Conservation (phyloP, 1,140 invertebrate species). For the Octopus bimaculoides region DNA sequence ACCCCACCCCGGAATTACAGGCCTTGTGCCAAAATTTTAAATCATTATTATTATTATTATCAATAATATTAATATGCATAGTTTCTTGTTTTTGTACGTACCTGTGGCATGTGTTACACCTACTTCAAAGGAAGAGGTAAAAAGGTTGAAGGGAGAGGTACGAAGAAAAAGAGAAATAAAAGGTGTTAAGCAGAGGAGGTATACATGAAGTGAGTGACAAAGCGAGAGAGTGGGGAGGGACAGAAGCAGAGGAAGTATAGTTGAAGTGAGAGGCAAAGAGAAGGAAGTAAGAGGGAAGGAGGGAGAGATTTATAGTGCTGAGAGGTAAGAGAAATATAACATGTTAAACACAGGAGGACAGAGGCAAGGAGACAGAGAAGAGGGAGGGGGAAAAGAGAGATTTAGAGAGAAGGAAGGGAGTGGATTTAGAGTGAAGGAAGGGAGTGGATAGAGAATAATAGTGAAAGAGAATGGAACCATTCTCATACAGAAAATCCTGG, state of each 20-base stretch:
- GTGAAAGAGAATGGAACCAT: too few species aligned
- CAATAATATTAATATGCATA: too few species aligned
- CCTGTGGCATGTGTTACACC: too few species aligned
- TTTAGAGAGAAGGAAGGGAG: background rate
- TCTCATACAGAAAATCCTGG: too few species aligned
- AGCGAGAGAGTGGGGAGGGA: slow-evolving; percentile 10
- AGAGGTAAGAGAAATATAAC: slow-evolving; percentile 13
- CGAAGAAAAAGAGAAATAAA: slow-evolving; percentile 3
- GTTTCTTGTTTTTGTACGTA: too few species aligned
- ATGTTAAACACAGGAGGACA: slow-evolving; percentile 9
- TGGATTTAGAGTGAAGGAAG: background rate
- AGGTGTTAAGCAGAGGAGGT: background rate
- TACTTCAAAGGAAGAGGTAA: too few species aligned
- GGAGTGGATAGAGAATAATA: too few species aligned
- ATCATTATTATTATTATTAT: too few species aligned
- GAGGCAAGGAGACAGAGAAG: slow-evolving; percentile 10
- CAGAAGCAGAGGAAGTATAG: background rate
- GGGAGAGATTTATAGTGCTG: background rate
- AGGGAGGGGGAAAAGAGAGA: slow-evolving; percentile 9
- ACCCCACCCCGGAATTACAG: too few species aligned
- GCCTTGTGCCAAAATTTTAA: too few species aligned
- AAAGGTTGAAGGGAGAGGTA: background rate
- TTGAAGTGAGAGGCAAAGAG: background rate
- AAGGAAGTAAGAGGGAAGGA: background rate
- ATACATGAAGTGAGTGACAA: too few species aligned